A percentile compares a stretch with the other conserved stretches of the same genome.
phyloP scores from a whole-genome alignment of 2,113 vertebrate species.

The Oxyruncus cristatus region DNA sequence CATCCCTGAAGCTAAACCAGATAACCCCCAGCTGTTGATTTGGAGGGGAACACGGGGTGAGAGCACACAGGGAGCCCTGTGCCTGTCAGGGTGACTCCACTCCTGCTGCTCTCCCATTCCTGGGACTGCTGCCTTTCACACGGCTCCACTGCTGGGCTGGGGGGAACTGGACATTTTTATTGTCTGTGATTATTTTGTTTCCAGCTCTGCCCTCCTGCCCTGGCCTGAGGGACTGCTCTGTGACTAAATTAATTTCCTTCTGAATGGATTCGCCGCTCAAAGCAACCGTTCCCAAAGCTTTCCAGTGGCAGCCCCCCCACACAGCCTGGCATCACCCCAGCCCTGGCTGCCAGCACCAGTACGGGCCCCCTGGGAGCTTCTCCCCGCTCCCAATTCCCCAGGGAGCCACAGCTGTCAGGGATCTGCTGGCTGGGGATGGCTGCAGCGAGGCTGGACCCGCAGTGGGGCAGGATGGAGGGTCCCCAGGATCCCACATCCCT shows the following conservation, averaged over 20 bases:
- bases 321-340: neutral
- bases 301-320: fast-evolving
- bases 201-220: neutral
- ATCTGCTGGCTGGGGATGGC: neutral
- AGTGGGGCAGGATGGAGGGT: neutral
- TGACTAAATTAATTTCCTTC: neutral
- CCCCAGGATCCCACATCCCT: neutral
- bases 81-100: fast-evolving
- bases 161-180: neutral
- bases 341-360: neutral
- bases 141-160: fast-evolving
- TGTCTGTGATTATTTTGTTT: neutral
- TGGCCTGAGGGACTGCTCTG: neutral
- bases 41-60: fast-evolving
- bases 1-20: fast-evolving
- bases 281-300: neutral
- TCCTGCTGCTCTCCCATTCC: neutral
- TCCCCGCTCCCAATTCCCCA: fast-evolving
- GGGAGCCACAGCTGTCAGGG: fast-evolving
- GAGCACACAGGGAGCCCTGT: fast-evolving
- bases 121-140: neutral
- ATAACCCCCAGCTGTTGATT: fast-evolving
- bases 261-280: neutral
- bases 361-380: fast-evolving
- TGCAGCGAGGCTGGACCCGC: neutral